A percentile compares a stretch with the other conserved stretches of the same genome.
phyloP scores from a whole-genome alignment of 2,888 invertebrate genomes.

The Salticus scenicus region DNA sequence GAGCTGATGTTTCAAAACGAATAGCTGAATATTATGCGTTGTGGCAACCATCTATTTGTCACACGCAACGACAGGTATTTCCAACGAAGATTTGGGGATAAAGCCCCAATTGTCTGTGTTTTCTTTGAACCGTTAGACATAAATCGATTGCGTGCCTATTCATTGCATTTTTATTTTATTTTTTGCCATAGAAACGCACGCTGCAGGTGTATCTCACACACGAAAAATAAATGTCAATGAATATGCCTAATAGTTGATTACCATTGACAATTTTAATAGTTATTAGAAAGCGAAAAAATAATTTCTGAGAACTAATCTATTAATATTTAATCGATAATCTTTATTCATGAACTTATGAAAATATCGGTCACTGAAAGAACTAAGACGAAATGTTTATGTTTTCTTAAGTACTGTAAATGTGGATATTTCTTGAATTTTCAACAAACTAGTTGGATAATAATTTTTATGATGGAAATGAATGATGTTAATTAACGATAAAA shows the following conservation, averaged over 20 bases:
- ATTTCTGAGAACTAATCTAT: neutral
- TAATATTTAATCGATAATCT: neutral
- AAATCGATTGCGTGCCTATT: constrained; percentile 60
- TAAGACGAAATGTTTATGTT: no score
- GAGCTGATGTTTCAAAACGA: neutral
- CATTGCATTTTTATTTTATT: constrained; percentile 50
- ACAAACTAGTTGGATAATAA: no score
- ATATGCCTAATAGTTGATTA: constrained; percentile 9
- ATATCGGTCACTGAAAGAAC: no score
- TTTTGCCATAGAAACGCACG: constrained; percentile 67
- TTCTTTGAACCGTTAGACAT: constrained; percentile 31
- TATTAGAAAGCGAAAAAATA: neutral
- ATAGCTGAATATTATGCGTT: neutral
- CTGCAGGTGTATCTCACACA: constrained; percentile 34
- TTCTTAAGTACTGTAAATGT: no score
- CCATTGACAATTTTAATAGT: neutral
- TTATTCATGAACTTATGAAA: no score
- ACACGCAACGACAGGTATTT: neutral
- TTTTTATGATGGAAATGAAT: no score
- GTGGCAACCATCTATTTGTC: neutral
- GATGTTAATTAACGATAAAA: no score
- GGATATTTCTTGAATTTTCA: no score
- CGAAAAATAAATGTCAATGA: constrained; percentile 52
- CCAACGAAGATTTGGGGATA: constrained; percentile 16
- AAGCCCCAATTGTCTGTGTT: constrained; percentile 36